phyloP scores from a whole-genome alignment of 2,888 invertebrate genomes.

The Dioctria rufipes region DNA sequence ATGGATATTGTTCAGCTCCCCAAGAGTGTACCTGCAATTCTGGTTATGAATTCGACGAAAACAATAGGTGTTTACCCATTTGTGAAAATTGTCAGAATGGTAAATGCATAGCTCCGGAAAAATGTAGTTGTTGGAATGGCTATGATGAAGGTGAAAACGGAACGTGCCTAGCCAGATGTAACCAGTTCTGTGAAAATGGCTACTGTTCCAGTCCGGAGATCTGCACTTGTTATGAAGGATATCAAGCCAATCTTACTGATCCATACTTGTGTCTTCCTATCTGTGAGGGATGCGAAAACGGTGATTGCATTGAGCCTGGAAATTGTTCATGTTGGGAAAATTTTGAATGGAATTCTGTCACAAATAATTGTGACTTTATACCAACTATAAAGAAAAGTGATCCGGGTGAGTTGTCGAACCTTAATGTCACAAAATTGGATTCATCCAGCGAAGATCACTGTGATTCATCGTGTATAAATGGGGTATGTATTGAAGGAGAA shows the following conservation, averaged over 20 bases:
- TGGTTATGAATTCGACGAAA: constrained; percentile 68
- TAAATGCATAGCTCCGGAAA: constrained; percentile 61
- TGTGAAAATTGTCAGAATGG: constrained; percentile 66
- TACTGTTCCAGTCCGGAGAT: constrained; percentile 71
- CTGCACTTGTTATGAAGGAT: constrained; percentile 69
- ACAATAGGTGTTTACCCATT: constrained; percentile 67
- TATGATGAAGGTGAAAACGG: constrained; percentile 49
- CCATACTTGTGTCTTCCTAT: constrained; percentile 57
- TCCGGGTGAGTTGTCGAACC: neutral
- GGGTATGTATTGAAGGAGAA: neutral
- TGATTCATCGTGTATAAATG: constrained; percentile 5
- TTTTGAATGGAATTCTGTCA: constrained; percentile 63
- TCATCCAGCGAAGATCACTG: neutral
- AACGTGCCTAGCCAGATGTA: constrained; percentile 71
- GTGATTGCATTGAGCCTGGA: constrained; percentile 61
- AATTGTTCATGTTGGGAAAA: constrained; percentile 67
- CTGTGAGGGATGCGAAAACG: constrained; percentile 63
- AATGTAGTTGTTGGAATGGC: constrained; percentile 61
- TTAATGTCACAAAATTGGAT: neutral
- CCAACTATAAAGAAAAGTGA: neutral
- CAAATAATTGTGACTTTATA: constrained; percentile 41
- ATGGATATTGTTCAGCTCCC: constrained; percentile 71
- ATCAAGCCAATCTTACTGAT: constrained; percentile 63
- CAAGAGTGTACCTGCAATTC: constrained; percentile 68
- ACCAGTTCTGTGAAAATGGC: constrained; percentile 70